A percentile compares a stretch with the other conserved stretches of the same genome.
Conservation (phyloP, 2,888 invertebrate species). For the Amphimallon solstitiale region DNA sequence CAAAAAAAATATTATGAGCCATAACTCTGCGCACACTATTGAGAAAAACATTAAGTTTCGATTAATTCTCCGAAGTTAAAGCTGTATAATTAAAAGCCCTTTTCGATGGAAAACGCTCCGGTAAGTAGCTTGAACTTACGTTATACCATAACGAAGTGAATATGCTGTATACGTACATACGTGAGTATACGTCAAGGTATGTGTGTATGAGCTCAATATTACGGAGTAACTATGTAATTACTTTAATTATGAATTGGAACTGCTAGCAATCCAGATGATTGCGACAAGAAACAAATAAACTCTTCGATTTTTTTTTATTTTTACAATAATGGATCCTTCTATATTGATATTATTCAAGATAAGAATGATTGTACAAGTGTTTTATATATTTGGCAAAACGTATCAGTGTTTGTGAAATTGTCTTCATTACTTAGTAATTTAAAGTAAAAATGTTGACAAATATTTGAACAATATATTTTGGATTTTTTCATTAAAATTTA, state of each 20-base stretch:
- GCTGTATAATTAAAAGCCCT: constrained; percentile 35
- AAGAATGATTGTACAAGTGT: too few relatives aligned
- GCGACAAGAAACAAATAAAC: background rate
- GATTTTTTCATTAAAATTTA: too few relatives aligned
- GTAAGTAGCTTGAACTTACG: constrained; percentile 37
- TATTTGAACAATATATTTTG: too few relatives aligned
- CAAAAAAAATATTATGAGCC: constrained; percentile 42
- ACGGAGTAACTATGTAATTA: constrained; percentile 25
- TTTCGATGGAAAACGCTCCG: constrained; percentile 22
- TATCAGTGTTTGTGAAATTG: too few relatives aligned
- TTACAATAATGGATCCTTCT: too few relatives aligned
- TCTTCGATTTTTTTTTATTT: constrained; percentile 3
- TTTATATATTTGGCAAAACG: too few relatives aligned
- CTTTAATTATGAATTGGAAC: constrained; percentile 30
- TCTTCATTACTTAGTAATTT: too few relatives aligned
- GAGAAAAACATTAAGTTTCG: constrained; percentile 41
- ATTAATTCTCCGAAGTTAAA: constrained; percentile 37
- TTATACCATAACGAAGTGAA: constrained; percentile 11
- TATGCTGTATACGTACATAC: background rate
- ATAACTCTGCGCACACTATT: constrained; percentile 33
- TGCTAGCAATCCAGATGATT: background rate
- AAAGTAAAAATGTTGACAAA: too few relatives aligned
- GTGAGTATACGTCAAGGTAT: too few relatives aligned
- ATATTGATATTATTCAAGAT: too few relatives aligned
- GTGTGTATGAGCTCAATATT: background rate